Percentiles rank a stretch among this genome's conserved stretches.
Evolutionary conservation across 2,113 vertebrate species (phyloP).

Genomic region (Dasyprocta punctata): DNA sequence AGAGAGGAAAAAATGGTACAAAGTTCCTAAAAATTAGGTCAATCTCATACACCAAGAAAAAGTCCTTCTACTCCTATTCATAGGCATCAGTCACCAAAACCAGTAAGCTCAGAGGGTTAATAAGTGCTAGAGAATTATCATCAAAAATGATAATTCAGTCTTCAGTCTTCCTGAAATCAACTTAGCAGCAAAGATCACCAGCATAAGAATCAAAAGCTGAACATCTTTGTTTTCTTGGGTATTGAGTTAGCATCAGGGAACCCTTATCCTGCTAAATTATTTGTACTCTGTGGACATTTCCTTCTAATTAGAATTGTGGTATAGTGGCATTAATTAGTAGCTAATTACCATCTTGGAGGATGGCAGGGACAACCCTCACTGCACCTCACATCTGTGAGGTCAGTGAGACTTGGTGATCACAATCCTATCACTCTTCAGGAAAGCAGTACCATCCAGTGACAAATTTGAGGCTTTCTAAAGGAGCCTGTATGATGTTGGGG

Average conservation of each 20-base stretch:
- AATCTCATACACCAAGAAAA: background rate
- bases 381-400: background rate
- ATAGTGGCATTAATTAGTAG: background rate
- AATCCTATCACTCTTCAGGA: background rate
- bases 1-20: background rate
- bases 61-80: background rate
- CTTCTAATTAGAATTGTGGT: background rate
- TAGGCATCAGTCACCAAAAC: background rate
- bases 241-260: background rate
- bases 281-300: background rate
- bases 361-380: background rate
- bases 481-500: background rate
- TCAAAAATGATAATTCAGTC: background rate
- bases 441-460: background rate
- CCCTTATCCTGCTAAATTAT: background rate
- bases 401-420: background rate
- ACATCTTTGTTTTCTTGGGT: background rate
- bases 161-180: background rate
- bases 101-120: background rate
- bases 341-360: rapidly evolving
- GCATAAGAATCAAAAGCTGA: slow-evolving; percentile 35
- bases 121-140: background rate
- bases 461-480: background rate
- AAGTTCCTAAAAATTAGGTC: background rate
- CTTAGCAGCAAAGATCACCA: background rate